phyloP scores from a whole-genome alignment of 2,888 invertebrate species.

The Gandaritis pyraliata region DNA sequence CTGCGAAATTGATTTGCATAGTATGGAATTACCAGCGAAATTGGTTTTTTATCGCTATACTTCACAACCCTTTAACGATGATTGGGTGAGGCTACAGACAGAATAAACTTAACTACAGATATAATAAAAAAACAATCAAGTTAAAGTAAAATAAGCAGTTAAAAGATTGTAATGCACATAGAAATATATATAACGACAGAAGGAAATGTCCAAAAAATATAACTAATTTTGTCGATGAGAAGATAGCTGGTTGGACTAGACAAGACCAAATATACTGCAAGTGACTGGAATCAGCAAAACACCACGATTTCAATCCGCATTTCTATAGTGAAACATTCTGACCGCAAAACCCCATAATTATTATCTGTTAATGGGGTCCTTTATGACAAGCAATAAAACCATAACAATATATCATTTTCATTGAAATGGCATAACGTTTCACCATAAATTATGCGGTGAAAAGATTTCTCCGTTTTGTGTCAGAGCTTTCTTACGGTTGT shows the following conservation, averaged over 20 bases:
- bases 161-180: too few relatives aligned
- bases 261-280: too few relatives aligned
- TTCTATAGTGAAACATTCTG: conserved; percentile 1
- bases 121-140: too few relatives aligned
- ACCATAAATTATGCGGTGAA: conserved; percentile 10
- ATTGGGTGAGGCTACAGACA: too few relatives aligned
- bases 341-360: conserved; percentile 12
- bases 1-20: conserved; percentile 25
- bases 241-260: too few relatives aligned
- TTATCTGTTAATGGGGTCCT: conserved; percentile 8
- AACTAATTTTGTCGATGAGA: too few relatives aligned
- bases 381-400: conserved; percentile 18
- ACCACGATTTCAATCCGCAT: neutral
- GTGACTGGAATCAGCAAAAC: too few relatives aligned
- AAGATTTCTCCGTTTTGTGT: conserved; percentile 17
- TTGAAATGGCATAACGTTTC: conserved; percentile 17
- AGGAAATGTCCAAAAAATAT: too few relatives aligned
- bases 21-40: conserved; percentile 13
- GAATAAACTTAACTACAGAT: too few relatives aligned
- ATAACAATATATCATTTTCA: conserved; percentile 23
- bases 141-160: too few relatives aligned
- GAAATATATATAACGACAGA: too few relatives aligned
- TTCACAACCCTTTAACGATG: neutral
- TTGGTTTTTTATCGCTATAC: neutral
- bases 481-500: neutral